These are phyloP conservation scores for Glomeris marginata DNA, from an alignment of 2,888 invertebrate genomes.

Conservation along the genomic window DNA sequence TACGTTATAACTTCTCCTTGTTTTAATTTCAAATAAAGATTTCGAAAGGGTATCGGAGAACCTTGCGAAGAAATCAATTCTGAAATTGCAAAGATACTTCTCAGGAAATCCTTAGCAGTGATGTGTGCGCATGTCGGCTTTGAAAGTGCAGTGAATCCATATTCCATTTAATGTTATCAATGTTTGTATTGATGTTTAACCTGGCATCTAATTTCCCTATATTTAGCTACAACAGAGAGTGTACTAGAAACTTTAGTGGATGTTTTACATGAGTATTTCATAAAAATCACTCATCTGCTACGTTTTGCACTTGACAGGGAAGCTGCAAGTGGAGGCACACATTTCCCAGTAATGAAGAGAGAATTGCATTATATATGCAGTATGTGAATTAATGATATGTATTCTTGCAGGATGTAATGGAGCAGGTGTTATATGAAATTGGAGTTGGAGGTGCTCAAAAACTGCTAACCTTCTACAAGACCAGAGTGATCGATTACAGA, in stretches of 20 bases:
- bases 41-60: constrained; percentile 25
- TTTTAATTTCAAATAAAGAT: constrained; percentile 10
- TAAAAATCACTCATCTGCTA: constrained; percentile 35
- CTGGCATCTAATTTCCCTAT: not conserved
- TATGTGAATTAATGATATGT: constrained; percentile 4
- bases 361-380: not conserved
- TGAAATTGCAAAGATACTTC: constrained; percentile 22
- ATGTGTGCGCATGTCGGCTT: constrained; percentile 28
- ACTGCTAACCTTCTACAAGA: constrained; percentile 43
- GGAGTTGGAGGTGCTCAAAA: constrained; percentile 42
- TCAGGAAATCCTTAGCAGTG: constrained; percentile 28
- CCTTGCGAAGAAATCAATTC: constrained; percentile 25
- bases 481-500: constrained; percentile 28
- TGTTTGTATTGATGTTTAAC: too few relatives aligned
- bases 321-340: constrained; percentile 27
- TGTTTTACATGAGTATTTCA: constrained; percentile 30
- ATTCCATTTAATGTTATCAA: too few relatives aligned
- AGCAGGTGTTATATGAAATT: constrained; percentile 43
- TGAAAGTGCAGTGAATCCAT: too few relatives aligned
- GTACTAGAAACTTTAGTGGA: constrained; percentile 11
- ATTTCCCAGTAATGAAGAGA: constrained; percentile 24
- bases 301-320: constrained; percentile 39
- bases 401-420: constrained; percentile 40
- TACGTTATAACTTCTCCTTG: too few relatives aligned
- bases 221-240: constrained; percentile 8